Base-by-base conservation (phyloP, 1,140 invertebrate genomes). In the Listronotus bonariensis region DNA sequence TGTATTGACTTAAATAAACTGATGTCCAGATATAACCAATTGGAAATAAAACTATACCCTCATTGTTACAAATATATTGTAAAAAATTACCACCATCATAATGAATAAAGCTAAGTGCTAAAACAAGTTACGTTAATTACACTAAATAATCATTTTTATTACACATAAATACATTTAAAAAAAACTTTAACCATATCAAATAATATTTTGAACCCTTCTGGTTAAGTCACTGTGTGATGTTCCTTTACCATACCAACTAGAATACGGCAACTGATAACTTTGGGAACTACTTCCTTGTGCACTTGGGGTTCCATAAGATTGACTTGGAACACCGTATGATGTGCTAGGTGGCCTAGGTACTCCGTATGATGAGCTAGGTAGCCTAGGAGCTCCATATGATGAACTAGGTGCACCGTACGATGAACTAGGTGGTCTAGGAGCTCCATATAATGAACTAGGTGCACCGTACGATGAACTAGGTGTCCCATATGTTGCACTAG, bases 231-330 rank as follows among this genome's bases (percentile, higher is more conserved):
- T 68, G 18, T 57, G 67, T 3, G 14, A 56, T 10, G 68, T 46
- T 8, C 62, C 62, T 18, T 59, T 67, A 17, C 65, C 60, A 40
- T 70, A 70, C 68, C 68, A 72, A 31, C 65, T 66, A 14, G 59
- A 51, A 53, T 59, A 72, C 14, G 71, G 71, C 43, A 68, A 51
- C 57, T 67, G 65, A 42, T 70, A 72, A 41, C 60, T 60, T 40
- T 49, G 45, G 32, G 66, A 66, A 5, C 53, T 32, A 49, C 10
- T 54, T 18, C 11, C 11, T 7, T 9, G 7, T 38, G 20, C 12
- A 31, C 46, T 59, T 3, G 65, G 57, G 26, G 32, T 26, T 17
- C 57, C 65, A 34, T 60, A 65, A 20, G 43, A 36, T 10, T 38
- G 57, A 10, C 41, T 54, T 38, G 54, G 46, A 48, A 59, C 15